phyloP scores from a whole-genome alignment of 1,140 invertebrate species.

The Magallana angulata region DNA sequence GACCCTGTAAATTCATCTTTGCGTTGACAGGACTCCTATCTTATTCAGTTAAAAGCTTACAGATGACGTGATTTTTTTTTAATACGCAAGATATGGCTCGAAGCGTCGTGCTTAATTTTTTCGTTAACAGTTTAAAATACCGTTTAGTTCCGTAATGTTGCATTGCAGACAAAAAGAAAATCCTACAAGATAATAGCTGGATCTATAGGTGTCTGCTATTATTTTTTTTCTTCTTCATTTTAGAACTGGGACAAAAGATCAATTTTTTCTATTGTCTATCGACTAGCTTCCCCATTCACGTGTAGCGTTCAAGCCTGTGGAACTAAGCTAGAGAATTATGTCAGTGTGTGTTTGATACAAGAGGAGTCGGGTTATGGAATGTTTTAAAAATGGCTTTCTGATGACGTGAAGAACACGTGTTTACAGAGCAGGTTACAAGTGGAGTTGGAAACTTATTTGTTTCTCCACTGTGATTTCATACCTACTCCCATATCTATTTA shows the following conservation, averaged over 20 bases:
- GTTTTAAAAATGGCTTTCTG: conserved; percentile 34
- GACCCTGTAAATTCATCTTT: conserved; percentile 15
- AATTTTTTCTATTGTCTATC: conserved; percentile 23
- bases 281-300: conserved; percentile 4
- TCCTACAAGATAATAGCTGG: too few species aligned
- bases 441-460: conserved; percentile 26
- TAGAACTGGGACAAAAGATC: conserved; percentile 10
- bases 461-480: conserved; percentile 19
- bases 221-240: neutral
- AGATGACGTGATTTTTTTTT: neutral
- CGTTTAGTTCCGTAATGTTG: neutral
- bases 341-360: neutral
- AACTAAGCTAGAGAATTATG: neutral
- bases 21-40: neutral
- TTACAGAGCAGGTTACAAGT: neutral
- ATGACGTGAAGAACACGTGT: conserved; percentile 35
- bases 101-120: neutral
- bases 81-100: neutral
- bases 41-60: neutral
- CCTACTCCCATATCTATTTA: conserved; percentile 29
- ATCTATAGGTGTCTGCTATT: too few species aligned
- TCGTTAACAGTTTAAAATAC: neutral
- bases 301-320: neutral
- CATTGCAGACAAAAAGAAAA: neutral
- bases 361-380: conserved; percentile 25